Evolutionary conservation across 2,797 vertebrate species (phyloP).

Genomic region (Poecilia picta): DNA sequence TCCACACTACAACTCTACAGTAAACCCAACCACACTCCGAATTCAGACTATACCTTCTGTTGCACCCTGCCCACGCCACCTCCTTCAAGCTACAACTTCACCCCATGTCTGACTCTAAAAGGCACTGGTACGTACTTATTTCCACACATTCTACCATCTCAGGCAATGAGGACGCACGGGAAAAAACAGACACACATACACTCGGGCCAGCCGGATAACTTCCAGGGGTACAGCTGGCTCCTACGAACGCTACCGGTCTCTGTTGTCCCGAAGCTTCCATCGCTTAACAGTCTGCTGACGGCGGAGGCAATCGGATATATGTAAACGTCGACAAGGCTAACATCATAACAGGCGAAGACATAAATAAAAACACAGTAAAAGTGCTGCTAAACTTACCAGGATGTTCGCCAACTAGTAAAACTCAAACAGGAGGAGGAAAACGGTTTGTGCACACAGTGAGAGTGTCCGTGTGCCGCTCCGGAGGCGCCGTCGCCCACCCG

Average conservation of each 20-base stretch:
- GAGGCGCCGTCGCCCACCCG: slow-evolving; percentile 3
- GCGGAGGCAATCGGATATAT: slow-evolving; percentile 66
- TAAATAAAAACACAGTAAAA: slow-evolving; percentile 34
- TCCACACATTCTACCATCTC: slow-evolving; percentile 77
- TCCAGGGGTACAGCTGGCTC: slow-evolving; percentile 35
- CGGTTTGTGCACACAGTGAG: slow-evolving; percentile 57
- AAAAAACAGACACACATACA: slow-evolving; percentile 45
- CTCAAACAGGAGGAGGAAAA: slow-evolving; percentile 38
- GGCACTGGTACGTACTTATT: slow-evolving; percentile 73
- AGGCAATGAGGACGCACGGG: slow-evolving; percentile 64
- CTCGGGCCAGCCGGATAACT: slow-evolving; percentile 69
- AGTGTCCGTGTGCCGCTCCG: slow-evolving; percentile 32
- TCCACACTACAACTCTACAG: slow-evolving; percentile 33
- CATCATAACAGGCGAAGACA: slow-evolving; percentile 49
- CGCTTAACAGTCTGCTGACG: slow-evolving; percentile 64
- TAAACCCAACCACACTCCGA: background rate
- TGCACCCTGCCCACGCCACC: slow-evolving; percentile 16
- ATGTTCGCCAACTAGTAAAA: background rate
- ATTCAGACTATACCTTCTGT: slow-evolving; percentile 11
- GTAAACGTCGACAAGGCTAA: slow-evolving; percentile 75
- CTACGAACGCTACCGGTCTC: slow-evolving; percentile 41
- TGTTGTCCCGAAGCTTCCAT: slow-evolving; percentile 37
- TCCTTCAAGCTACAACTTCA: background rate
- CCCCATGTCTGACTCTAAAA: slow-evolving; percentile 65
- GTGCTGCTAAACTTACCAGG: background rate